Evolutionary conservation across 2,797 vertebrate genomes (phyloP).

Genomic region (Cheirogaleus major): DNA sequence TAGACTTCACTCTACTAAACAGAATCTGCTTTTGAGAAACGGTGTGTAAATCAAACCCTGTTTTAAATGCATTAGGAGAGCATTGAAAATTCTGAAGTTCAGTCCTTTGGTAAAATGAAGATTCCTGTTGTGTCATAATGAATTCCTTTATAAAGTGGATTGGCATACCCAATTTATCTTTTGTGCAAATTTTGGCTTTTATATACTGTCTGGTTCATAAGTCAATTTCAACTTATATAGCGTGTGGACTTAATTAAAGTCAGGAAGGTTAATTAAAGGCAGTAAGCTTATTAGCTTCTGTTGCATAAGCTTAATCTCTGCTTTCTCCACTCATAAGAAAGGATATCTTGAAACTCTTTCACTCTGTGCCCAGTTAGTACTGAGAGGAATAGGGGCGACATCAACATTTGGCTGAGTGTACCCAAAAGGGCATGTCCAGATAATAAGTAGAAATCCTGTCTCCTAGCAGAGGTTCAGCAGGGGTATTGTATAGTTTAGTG

Average conservation of each 20-base stretch:
- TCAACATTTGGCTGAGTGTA: not conserved
- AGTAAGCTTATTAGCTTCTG: no score
- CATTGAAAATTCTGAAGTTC: not conserved
- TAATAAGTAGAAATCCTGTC: not conserved
- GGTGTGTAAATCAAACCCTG: not conserved
- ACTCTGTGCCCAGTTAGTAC: not conserved
- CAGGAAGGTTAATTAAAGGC: not conserved
- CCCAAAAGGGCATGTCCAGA: not conserved
- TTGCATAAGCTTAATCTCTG: not conserved
- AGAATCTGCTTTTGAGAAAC: not conserved
- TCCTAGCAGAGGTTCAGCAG: accelerated
- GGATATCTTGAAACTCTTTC: not conserved
- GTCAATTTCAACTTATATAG: not conserved
- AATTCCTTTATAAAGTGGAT: not conserved
- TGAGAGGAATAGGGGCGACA: accelerated
- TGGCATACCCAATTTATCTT: not conserved
- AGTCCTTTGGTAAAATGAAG: not conserved
- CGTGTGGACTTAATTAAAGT: not conserved
- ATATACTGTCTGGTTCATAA: not conserved
- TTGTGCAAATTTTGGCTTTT: not conserved
- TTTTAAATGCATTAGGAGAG: not conserved
- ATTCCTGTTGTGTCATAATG: not conserved
- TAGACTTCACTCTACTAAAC: not conserved
- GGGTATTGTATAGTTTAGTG: accelerated
- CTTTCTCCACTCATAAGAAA: not conserved